A percentile compares a stretch with the other conserved stretches of the same genome.
These are phyloP conservation scores for human DNA, from an alignment of 2,113 vertebrate species.

Conservation along the genomic window GRCh38 chr17:16473501-16474000, in stretches of 20 bases:
- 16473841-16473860: background rate
- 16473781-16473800: background rate
- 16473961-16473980: conserved; percentile 31
- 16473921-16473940: conserved; percentile 22
- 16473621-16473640: background rate
- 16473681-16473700: background rate
- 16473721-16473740: background rate
- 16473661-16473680: background rate
- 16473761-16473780: background rate
- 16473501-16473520: background rate
- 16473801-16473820: background rate
- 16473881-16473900: background rate
- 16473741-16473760: background rate
- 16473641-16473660: too few relatives aligned
- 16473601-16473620: background rate
- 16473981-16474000: conserved; percentile 18
- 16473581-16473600: background rate
- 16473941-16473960: conserved; percentile 48
- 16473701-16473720: background rate
- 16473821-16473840: background rate
- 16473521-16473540: background rate
- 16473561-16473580: background rate
- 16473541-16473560: background rate
- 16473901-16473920: background rate
- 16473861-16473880: too few relatives aligned